Conservation (phyloP, 2,888 invertebrate genomes). For the Hydriomena furcata region DNA sequence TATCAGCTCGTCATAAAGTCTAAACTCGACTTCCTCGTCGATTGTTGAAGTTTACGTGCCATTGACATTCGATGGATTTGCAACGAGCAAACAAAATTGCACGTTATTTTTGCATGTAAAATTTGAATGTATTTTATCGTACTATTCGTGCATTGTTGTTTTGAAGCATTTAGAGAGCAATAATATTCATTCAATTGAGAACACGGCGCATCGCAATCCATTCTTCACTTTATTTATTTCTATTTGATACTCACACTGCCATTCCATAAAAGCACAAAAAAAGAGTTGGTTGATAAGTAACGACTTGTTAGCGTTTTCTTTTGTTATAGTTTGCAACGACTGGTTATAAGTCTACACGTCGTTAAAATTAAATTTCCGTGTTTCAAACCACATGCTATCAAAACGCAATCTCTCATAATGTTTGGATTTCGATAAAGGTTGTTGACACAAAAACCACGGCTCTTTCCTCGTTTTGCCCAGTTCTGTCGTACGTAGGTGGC, state of each 20-base stretch:
- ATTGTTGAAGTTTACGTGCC: slow-evolving; percentile 56
- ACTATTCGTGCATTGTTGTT: slow-evolving; percentile 33
- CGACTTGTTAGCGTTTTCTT: background rate
- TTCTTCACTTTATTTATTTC: too few species aligned
- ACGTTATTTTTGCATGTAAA: too few species aligned
- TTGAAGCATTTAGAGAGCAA: slow-evolving; percentile 6
- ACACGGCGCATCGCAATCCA: too few species aligned
- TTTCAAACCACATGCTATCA: slow-evolving; percentile 30
- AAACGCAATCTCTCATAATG: slow-evolving; percentile 36
- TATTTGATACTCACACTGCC: too few species aligned
- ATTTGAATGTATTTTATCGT: too few species aligned
- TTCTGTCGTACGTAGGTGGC: slow-evolving; percentile 22
- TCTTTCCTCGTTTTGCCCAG: slow-evolving; percentile 23
- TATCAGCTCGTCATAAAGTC: slow-evolving; percentile 39
- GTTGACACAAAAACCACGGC: slow-evolving; percentile 37
- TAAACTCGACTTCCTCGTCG: slow-evolving; percentile 27
- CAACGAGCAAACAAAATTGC: slow-evolving; percentile 59
- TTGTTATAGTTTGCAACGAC: slow-evolving; percentile 7
- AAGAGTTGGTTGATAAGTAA: too few species aligned
- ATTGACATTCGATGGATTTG: slow-evolving; percentile 68
- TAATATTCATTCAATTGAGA: slow-evolving; percentile 1
- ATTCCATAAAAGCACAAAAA: too few species aligned
- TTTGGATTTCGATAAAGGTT: slow-evolving; percentile 39
- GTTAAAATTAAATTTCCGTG: slow-evolving; percentile 18
- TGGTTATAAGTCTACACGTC: slow-evolving; percentile 1